Conservation (phyloP, 2,113 vertebrate genomes). For the Sphyrna mokarran region DNA sequence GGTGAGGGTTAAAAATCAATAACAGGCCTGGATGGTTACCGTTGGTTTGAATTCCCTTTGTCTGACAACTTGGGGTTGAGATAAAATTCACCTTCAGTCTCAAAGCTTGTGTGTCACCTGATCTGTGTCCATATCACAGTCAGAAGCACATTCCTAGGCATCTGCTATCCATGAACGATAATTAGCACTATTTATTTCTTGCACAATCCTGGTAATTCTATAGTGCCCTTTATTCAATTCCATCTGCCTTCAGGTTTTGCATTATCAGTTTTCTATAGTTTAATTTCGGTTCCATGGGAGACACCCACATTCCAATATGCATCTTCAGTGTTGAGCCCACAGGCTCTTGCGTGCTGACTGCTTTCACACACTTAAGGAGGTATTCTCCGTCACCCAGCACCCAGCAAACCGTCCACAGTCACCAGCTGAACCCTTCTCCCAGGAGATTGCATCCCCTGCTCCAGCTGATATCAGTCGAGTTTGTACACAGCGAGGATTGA, state of each 20-base stretch:
- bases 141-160: not conserved
- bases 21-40: not conserved
- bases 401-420: too few species aligned
- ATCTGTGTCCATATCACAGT: not conserved
- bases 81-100: not conserved
- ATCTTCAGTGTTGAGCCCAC: not conserved
- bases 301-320: not conserved
- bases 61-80: not conserved
- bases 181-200: not conserved
- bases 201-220: slow-evolving; percentile 2
- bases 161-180: not conserved
- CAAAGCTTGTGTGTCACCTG: not conserved
- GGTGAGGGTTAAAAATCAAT: not conserved
- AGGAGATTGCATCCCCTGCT: not conserved
- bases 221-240: not conserved
- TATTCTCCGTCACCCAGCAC: too few species aligned
- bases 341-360: not conserved
- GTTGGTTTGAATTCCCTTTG: not conserved
- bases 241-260: not conserved
- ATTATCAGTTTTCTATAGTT: not conserved
- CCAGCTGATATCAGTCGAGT: not conserved
- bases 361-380: too few species aligned
- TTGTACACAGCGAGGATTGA: not conserved
- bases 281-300: not conserved
- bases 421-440: not conserved